These are phyloP conservation scores for Choloepus hoffmanni DNA, from an alignment of 2,113 vertebrate genomes.

Conservation along the genomic window DNA sequence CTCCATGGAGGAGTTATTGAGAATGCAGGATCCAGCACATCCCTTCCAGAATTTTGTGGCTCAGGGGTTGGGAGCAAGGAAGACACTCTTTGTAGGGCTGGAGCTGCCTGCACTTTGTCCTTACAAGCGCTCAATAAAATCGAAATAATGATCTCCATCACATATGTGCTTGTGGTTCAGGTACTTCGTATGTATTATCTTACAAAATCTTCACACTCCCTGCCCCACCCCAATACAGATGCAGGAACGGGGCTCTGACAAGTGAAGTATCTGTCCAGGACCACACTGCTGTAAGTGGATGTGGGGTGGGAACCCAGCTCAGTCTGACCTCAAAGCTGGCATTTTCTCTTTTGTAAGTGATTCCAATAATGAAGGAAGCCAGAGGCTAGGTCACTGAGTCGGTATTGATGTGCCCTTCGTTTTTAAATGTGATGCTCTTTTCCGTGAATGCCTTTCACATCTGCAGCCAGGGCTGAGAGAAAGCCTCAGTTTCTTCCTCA, in stretches of 20 bases:
- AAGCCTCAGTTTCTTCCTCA: background rate
- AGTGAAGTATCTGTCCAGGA: background rate
- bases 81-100: background rate
- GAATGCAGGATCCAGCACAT: background rate
- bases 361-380: background rate
- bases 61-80: background rate
- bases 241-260: background rate
- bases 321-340: background rate
- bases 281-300: background rate
- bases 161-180: rapidly evolving
- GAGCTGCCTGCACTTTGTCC: background rate
- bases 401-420: background rate
- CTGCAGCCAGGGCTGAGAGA: background rate
- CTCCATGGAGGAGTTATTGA: rapidly evolving
- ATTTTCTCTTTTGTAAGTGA: background rate
- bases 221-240: too few relatives aligned
- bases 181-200: background rate
- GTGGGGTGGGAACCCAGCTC: background rate
- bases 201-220: too few relatives aligned
- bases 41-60: background rate
- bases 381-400: background rate
- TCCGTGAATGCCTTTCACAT: background rate
- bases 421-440: background rate
- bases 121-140: background rate
- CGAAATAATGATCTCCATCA: background rate